These are phyloP conservation scores for Entomobrya multifasciata DNA, from an alignment of 2,888 invertebrate species.

Conservation along the genomic window DNA sequence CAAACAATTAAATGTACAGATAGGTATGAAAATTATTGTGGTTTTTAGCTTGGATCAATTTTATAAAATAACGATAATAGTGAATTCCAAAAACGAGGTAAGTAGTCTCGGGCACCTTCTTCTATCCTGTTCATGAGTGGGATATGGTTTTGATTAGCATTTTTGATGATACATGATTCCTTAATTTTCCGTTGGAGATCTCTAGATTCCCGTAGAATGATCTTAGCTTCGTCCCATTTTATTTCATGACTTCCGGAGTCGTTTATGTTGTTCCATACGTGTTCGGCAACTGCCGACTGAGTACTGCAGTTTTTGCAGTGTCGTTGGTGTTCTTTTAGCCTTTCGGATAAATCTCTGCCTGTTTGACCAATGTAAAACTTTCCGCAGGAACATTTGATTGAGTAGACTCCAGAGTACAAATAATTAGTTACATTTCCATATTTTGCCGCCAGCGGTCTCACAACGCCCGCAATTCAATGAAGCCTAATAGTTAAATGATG, in stretches of 20 bases:
- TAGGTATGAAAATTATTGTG: no score
- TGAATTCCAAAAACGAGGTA: neutral
- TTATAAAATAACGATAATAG: neutral
- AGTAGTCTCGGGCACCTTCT: neutral
- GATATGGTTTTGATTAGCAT: neutral
- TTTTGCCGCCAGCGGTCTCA: no score
- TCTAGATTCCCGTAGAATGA: neutral
- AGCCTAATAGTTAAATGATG: no score
- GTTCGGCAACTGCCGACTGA: neutral
- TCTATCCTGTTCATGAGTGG: neutral
- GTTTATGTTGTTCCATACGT: neutral
- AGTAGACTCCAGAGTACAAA: neutral
- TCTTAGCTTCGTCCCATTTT: neutral
- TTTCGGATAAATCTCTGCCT: neutral
- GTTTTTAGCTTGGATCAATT: no score
- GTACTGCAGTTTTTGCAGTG: neutral
- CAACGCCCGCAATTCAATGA: no score
- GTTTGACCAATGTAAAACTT: constrained; percentile 20
- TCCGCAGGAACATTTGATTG: constrained; percentile 8
- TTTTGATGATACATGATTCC: neutral
- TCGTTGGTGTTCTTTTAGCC: neutral
- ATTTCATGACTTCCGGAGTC: neutral
- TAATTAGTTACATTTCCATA: neutral
- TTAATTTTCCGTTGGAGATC: neutral
- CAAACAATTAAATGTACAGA: no score